A percentile compares a stretch with the other conserved stretches of the same genome.
Evolutionary conservation across 37 sponge, comb jelly and placozoan species (phyloP).

Genomic region (Petrosia ficiformis): DNA sequence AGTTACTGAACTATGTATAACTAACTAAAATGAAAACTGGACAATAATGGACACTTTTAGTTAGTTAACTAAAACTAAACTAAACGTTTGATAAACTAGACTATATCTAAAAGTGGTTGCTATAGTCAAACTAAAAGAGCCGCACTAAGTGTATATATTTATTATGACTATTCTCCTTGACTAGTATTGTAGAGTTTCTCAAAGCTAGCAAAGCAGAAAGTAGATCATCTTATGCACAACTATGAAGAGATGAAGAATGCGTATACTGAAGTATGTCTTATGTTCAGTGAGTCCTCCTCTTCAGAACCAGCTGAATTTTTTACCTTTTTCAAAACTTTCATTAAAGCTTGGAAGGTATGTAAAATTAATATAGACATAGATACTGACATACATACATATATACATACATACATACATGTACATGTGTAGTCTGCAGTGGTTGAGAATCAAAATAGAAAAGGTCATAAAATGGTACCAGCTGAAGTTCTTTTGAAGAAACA

Average conservation of each 20-base stretch:
- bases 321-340: constrained; percentile 54
- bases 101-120: too few species aligned
- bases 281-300: constrained; percentile 76
- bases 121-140: too few species aligned
- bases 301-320: constrained; percentile 78
- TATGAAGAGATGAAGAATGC: constrained; percentile 81
- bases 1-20: too few species aligned
- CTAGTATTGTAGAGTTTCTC: constrained; percentile 54
- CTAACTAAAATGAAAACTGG: too few species aligned
- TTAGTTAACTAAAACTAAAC: too few species aligned
- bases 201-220: constrained; percentile 59
- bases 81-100: too few species aligned
- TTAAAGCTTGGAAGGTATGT: constrained; percentile 69
- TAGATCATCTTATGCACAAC: constrained; percentile 39
- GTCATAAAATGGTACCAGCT: background rate
- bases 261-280: constrained; percentile 69
- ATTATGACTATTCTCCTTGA: constrained; percentile 26
- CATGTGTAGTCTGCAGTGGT: constrained; percentile 46
- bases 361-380: background rate
- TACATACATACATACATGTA: too few species aligned
- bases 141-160: background rate
- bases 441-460: constrained; percentile 31
- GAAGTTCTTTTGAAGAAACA: constrained; percentile 18
- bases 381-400: too few species aligned
- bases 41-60: too few species aligned